A percentile compares a stretch with the other conserved stretches of the same genome.
phyloP scores from a whole-genome alignment of 1,140 invertebrate species.

The Heliconius hermathena region DNA sequence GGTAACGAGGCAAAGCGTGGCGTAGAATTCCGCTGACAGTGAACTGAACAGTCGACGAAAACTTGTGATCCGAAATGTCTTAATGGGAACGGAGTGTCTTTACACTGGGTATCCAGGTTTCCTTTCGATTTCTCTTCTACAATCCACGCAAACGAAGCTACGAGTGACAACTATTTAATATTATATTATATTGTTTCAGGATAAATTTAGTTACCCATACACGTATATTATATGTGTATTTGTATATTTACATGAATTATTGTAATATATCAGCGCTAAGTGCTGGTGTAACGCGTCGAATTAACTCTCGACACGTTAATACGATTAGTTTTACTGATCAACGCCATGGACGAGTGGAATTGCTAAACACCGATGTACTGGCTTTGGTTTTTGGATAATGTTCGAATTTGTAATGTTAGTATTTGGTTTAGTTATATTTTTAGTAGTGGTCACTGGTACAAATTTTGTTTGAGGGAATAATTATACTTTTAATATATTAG shows the following conservation, averaged over 20 bases:
- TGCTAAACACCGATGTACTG: background rate
- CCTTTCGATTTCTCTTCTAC: too few relatives aligned
- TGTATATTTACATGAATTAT: slow-evolving; percentile 2
- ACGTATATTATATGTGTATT: background rate
- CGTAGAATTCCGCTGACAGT: too few relatives aligned
- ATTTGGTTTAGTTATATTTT: background rate
- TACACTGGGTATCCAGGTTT: too few relatives aligned
- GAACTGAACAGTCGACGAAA: too few relatives aligned
- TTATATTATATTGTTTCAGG: background rate
- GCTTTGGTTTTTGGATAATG: background rate
- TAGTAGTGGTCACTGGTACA: background rate
- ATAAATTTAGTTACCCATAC: background rate
- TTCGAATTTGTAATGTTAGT: background rate
- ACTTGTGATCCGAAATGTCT: too few relatives aligned
- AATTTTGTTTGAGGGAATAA: background rate
- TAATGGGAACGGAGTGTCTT: too few relatives aligned
- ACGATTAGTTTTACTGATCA: slow-evolving; percentile 21
- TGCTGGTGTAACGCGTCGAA: slow-evolving; percentile 8
- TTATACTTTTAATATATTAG: background rate
- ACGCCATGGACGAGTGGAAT: background rate
- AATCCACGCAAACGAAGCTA: too few relatives aligned
- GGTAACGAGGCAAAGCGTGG: too few relatives aligned
- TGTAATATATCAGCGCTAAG: slow-evolving; percentile 9
- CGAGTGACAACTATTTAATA: background rate
- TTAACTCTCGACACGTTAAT: slow-evolving; percentile 17